Base-by-base conservation (phyloP, 2,113 vertebrate genomes). In the Argyrosomus japonicus region DNA sequence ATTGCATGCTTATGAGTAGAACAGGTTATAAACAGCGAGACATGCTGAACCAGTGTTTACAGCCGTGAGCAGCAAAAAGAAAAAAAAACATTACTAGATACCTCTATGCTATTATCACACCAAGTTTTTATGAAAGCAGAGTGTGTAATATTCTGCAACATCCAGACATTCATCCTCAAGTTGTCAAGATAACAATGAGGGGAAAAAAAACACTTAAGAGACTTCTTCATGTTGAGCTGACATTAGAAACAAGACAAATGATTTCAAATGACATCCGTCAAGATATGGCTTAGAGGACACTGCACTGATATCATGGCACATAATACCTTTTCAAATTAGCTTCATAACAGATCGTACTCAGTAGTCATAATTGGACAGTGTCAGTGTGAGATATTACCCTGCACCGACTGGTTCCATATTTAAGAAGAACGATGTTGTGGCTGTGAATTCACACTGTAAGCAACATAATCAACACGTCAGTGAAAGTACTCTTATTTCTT, bases 261-360 rank as follows among this genome's bases (percentile, higher is more conserved):
- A 61, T 71, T 78, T 40, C 5, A 68, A 56, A 3, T 11, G 57
- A 76, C 19, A 40, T 45, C 61, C 25, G 50, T 69, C 19, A 47
- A 43, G 56, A 83, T 88, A 86, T 88, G 82, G 77, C 85, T 89
- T 82, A 54, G 71, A 85, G 67, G 67, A 83, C 18, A 9, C 36
- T 62, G 76, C 56, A 63, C 57, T 53, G 63, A 76, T 18, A 73
- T 57, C 64, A 54, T 75, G 80, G 77, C 82, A 77, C 73, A 40
- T 40, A 48, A 79, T 13, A 67, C 21, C 53, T 53, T 58, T 50
- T 13, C 29, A 3, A 56, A 27, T 43, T 4, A 0, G 29, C 50
- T 83, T 53, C 3, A 48, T 21, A 23, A 83, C 19, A 81, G 64
- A 78, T 23, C 63, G 19, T 45, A 19, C 48, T 68, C 54, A 6